Conservation (phyloP, 35 echinoderm and acorn worm species). For the Diadema setosum region DNA sequence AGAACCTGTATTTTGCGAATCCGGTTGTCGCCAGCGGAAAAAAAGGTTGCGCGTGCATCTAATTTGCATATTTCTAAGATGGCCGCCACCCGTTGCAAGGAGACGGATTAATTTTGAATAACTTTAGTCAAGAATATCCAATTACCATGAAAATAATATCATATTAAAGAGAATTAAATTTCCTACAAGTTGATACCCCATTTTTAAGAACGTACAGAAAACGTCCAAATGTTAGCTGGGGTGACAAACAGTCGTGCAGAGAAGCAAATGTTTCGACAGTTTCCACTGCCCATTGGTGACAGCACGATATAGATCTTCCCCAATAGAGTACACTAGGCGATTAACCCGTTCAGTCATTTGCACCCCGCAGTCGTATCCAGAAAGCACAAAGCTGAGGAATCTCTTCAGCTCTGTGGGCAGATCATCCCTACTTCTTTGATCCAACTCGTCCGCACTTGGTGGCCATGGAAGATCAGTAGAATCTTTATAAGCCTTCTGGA, state of each 20-base stretch:
- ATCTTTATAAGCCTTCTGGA: conserved; percentile 5
- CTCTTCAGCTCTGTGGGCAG: neutral
- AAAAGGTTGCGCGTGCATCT: too few relatives aligned
- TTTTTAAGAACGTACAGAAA: too few relatives aligned
- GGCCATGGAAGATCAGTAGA: conserved; percentile 27
- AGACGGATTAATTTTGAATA: too few relatives aligned
- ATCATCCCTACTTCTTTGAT: neutral
- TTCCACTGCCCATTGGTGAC: conserved; percentile 9
- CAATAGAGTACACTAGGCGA: conserved; percentile 3
- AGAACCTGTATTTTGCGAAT: too few relatives aligned
- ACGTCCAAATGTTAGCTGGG: too few relatives aligned
- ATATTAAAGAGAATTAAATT: too few relatives aligned
- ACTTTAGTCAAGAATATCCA: too few relatives aligned
- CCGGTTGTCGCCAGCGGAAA: too few relatives aligned
- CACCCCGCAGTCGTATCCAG: neutral
- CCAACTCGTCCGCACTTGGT: conserved; percentile 22
- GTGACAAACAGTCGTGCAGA: conserved; percentile 33
- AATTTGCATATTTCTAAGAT: too few relatives aligned
- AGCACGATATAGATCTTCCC: conserved; percentile 24
- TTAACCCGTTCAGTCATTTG: neutral
- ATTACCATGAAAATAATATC: too few relatives aligned
- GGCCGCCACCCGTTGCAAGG: too few relatives aligned
- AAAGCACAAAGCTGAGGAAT: neutral
- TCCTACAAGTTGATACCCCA: too few relatives aligned
- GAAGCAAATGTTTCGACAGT: conserved; percentile 31